A percentile compares a stretch with the other conserved stretches of the same genome.
phyloP scores from a whole-genome alignment of 2,888 invertebrate genomes.

The Polyploca ridens region DNA sequence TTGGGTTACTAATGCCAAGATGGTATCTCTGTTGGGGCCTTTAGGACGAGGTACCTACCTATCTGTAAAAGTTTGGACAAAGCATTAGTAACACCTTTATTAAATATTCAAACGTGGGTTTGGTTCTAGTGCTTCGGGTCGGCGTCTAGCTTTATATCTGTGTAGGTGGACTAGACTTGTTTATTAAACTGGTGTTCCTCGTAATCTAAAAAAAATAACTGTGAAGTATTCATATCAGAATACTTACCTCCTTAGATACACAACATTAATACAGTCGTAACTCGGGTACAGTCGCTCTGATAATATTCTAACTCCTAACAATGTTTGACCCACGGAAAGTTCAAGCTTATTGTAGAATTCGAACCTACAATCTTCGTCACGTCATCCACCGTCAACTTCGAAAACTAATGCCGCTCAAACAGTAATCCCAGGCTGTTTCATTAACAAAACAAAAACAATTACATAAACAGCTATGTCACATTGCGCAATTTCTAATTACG shows the following conservation, averaged over 20 bases:
- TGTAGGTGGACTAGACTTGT: neutral
- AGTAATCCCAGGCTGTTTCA: slow-evolving; percentile 2
- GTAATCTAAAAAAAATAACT: too few relatives aligned
- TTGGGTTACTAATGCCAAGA: slow-evolving; percentile 27
- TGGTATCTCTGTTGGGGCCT: slow-evolving; percentile 21
- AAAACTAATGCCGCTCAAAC: neutral
- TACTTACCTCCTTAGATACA: too few relatives aligned
- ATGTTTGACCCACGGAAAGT: too few relatives aligned
- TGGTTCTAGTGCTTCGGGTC: neutral
- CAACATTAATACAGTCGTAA: too few relatives aligned
- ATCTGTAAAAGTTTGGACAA: neutral
- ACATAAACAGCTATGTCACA: slow-evolving; percentile 62
- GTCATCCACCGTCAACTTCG: too few relatives aligned
- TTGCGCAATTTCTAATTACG: slow-evolving; percentile 67
- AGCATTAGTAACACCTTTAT: neutral
- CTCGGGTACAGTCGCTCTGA: too few relatives aligned
- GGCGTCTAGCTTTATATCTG: neutral
- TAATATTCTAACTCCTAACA: too few relatives aligned
- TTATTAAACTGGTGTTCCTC: neutral
- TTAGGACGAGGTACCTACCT: slow-evolving; percentile 17
- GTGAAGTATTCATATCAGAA: too few relatives aligned
- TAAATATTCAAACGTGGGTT: neutral
- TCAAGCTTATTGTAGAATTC: neutral
- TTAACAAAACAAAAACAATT: slow-evolving; percentile 48
- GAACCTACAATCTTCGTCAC: too few relatives aligned